Base-by-base conservation (phyloP, 2,113 vertebrate genomes). In the Limnothrissa miodon region DNA sequence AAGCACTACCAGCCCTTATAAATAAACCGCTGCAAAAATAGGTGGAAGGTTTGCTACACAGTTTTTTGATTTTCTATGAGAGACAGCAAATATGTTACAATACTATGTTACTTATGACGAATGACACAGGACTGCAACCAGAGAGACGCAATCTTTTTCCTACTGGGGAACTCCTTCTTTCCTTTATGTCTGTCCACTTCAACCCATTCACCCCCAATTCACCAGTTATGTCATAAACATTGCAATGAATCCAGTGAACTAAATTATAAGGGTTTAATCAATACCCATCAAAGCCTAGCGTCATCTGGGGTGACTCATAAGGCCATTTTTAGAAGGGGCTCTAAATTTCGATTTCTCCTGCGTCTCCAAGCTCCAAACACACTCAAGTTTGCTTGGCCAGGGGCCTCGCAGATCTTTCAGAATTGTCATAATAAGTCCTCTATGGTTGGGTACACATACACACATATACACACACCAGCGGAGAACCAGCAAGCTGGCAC, bases 221-320 rank as follows among this genome's bases (percentile, higher is more conserved):
- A 29, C 66, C 66, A 74, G 13, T 74, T 74, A 36, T 74, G 66
- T 74, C 66, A 74, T 74, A 29, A 74, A 74, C 66, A 74, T 15
- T 74, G 15, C 29, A 74, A 74, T 36, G 13, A 13, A 15, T 11
- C 4, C 59, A 62, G 1, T 62, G 59, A 21, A 36, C 29, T n/a
- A 29, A 62, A 74, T 11, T 36, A 36, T 17, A 15, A 33, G 66
- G 25, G 13, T 74, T 74, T 74, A 17, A 74, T 74, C 66, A 74
- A 74, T 74, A 74, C 62, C 29, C 2, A 70, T 36, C 25, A 33
- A 70, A 70, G 10, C 66, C 66, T 29, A 36, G 10, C 2, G 66
- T 17, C 66, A 36, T 74, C 29, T 4, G 29, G 0, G 11, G 10
- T 15, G 66, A 74, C 66, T 74, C 66, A 74, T 11, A 36, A 0